A percentile compares a stretch with the other conserved stretches of the same genome.
Evolutionary conservation across 2,113 vertebrate genomes (phyloP).

Genomic region (Podocnemis expansa): DNA sequence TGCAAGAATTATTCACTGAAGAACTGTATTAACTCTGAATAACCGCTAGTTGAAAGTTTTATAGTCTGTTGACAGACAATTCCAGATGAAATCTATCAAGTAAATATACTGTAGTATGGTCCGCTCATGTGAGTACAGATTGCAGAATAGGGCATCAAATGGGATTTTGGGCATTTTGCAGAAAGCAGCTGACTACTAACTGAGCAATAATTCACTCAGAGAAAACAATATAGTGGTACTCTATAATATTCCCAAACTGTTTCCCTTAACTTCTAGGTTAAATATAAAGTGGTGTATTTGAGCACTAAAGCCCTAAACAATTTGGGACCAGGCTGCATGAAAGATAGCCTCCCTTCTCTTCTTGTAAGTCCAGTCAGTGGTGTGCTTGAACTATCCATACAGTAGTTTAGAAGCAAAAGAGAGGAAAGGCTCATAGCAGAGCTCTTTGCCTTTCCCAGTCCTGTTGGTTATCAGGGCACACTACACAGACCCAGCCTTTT

Average conservation of each 20-base stretch:
- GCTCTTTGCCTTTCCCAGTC: no score
- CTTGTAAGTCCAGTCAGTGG: background rate
- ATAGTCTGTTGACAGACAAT: background rate
- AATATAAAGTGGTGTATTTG: background rate
- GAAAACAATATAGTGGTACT: background rate
- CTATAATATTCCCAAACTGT: background rate
- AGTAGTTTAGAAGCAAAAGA: no score
- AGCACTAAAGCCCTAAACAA: background rate
- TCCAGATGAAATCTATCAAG: background rate
- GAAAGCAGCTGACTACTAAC: slow-evolving; percentile 40
- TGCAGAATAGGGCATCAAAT: background rate
- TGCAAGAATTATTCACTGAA: background rate
- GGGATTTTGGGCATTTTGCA: background rate
- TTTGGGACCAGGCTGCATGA: background rate
- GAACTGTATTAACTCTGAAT: background rate
- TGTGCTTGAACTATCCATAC: no score
- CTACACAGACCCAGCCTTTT: no score
- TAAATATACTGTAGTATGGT: background rate
- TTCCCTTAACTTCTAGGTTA: slow-evolving; percentile 7
- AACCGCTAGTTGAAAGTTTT: background rate
- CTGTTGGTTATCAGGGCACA: no score
- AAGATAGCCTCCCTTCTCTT: background rate
- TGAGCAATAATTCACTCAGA: background rate
- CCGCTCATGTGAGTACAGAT: background rate
- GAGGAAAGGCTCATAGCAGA: no score